Conservation (phyloP, 2,888 invertebrate species). For the Heliconius aoede region DNA sequence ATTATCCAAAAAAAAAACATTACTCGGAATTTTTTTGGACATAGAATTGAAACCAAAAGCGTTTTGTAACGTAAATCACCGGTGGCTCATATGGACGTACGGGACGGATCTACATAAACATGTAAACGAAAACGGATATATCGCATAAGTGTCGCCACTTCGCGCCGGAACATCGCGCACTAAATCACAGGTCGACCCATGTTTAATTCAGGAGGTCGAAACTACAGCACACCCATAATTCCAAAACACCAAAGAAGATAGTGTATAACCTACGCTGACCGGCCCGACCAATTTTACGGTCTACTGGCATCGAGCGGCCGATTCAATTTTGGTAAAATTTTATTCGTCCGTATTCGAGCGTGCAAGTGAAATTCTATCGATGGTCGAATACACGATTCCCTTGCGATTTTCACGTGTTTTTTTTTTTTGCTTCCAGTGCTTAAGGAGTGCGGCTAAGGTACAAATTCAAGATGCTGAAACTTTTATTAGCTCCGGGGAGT, state of each 20-base stretch:
- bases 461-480: constrained; percentile 36
- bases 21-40: not conserved
- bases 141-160: constrained; percentile 65
- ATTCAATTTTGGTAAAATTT: constrained; percentile 83
- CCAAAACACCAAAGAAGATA: constrained; percentile 73
- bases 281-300: constrained; percentile 80
- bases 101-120: constrained; percentile 51
- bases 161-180: constrained; percentile 63
- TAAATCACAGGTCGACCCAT: constrained; percentile 78
- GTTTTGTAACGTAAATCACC: constrained; percentile 1
- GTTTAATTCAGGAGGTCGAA: constrained; percentile 76
- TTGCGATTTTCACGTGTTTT: constrained; percentile 59
- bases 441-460: constrained; percentile 14
- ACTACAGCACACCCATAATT: constrained; percentile 66
- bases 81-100: constrained; percentile 17
- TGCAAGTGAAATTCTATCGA: constrained; percentile 76
- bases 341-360: constrained; percentile 76
- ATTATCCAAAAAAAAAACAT: not conserved
- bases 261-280: constrained; percentile 61
- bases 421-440: constrained; percentile 55
- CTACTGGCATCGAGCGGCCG: constrained; percentile 72
- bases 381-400: constrained; percentile 60
- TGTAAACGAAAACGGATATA: constrained; percentile 67
- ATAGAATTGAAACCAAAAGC: not conserved
- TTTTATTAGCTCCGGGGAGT: constrained; percentile 29